Percentiles rank a stretch among this genome's conserved stretches.
These are phyloP conservation scores for Erebia palarica DNA, from an alignment of 2,888 invertebrate genomes.

Conservation along the genomic window DNA sequence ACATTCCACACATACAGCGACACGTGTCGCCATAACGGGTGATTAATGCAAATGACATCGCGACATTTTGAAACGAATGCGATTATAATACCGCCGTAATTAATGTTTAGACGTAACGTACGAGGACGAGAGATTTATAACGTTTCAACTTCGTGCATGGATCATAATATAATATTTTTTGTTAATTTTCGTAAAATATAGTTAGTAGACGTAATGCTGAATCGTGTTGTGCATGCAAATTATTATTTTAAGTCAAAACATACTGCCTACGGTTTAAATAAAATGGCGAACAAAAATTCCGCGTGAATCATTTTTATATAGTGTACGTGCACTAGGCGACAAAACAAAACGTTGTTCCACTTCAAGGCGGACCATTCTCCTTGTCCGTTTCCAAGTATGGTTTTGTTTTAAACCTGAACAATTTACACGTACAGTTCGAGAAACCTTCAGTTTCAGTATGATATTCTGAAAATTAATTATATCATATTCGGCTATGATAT, in stretches of 20 bases:
- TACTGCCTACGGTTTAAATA: neutral
- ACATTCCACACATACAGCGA: constrained; percentile 33
- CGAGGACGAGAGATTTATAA: constrained; percentile 13
- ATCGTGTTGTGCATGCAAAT: neutral
- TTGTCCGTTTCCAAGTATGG: too few species aligned
- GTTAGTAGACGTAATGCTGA: neutral
- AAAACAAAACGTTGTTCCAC: too few species aligned
- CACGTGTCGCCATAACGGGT: constrained; percentile 38
- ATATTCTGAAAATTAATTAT: too few species aligned
- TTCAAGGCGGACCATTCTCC: too few species aligned
- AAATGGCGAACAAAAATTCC: too few species aligned
- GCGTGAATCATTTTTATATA: too few species aligned
- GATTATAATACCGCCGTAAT: constrained; percentile 38
- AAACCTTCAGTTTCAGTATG: too few species aligned
- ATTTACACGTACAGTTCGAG: too few species aligned
- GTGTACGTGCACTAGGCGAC: too few species aligned
- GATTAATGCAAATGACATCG: constrained; percentile 42
- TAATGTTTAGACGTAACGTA: constrained; percentile 25
- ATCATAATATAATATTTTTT: neutral
- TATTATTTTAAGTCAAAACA: neutral
- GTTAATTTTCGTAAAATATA: neutral
- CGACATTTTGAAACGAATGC: constrained; percentile 41
- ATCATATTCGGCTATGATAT: too few species aligned
- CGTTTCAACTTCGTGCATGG: constrained; percentile 11
- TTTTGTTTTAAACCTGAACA: too few species aligned